Base-by-base conservation (phyloP, 2,113 vertebrate species). In the Ammodytes marinus region DNA sequence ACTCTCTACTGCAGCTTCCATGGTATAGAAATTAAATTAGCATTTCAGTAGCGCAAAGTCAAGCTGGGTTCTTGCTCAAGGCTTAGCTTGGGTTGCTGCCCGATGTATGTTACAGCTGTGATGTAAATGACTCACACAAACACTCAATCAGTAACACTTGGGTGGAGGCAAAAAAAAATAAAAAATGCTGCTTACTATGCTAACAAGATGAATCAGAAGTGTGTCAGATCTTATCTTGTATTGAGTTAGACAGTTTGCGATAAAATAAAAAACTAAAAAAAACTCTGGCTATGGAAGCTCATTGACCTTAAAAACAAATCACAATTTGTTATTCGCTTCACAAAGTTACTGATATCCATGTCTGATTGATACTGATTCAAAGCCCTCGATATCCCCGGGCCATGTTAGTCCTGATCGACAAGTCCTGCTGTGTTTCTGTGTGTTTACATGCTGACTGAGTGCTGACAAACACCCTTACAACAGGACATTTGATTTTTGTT, bases 11-110 rank as follows among this genome's bases (percentile, higher is more conserved):
- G 54, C 70, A 15, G 58, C 43, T 60, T 75, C 27, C 27, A 27
- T 27, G 27, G 66, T n/a, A 74, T 3, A 64, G 43, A 63, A 81
- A 79, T 75, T 68, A 85, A 66, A 79, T 82, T 63, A 79, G 74
- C 45, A 47, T 67, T 84, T 61, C 61, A 63, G 46, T 10, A 73
- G 57, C 3, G 5, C 55, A 39, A 68, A 71, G 8, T 47, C 68
- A 45, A 40, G 14, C 45, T 35, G 54, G 54, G 42, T n/a, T 49
- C 50, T 40, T 46, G 72, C 68, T 63, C 5, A 11, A 52, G 59
- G 70, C 43, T 63, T 35, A 43, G 57, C 17, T 11, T 7, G 65
- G 59, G 37, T 58, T 19, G 0, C 12, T 17, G 60, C 61, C 6
- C 6, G 65, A 66, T 67, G 76, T 79, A 12, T 59, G 27, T 11